These are phyloP conservation scores for Phaedon cochleariae DNA, from an alignment of 2,888 invertebrate species.

Conservation along the genomic window DNA sequence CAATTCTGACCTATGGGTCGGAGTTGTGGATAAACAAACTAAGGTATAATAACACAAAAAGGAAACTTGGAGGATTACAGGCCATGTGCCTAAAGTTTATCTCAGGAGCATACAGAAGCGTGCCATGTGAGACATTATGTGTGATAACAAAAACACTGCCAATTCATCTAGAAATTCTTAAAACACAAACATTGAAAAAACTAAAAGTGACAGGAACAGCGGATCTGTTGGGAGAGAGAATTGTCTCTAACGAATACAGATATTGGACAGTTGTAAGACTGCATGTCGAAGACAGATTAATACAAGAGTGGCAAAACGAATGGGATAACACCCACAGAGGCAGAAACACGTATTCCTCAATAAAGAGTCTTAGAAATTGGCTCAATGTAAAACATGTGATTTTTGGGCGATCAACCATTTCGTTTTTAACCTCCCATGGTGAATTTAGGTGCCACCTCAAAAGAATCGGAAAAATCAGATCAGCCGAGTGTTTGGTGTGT, in stretches of 20 bases:
- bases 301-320: not conserved
- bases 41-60: not conserved
- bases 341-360: not conserved
- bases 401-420: not conserved
- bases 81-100: not conserved
- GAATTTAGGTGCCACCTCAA: not conserved
- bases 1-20: not conserved
- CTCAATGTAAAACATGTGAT: not conserved
- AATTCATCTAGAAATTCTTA: not conserved
- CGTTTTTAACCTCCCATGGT: not conserved
- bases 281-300: not conserved
- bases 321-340: not conserved
- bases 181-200: not conserved
- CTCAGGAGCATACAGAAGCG: not conserved
- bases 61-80: not conserved
- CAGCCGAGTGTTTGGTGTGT: not conserved
- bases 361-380: not conserved
- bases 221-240: not conserved
- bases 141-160: not conserved
- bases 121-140: not conserved
- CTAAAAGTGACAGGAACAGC: not conserved
- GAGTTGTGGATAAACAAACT: not conserved
- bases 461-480: not conserved
- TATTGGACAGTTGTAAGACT: not conserved
- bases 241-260: not conserved